These are phyloP conservation scores for Lumbricus terrestris DNA, from an alignment of 2,888 invertebrate genomes.

Conservation along the genomic window DNA sequence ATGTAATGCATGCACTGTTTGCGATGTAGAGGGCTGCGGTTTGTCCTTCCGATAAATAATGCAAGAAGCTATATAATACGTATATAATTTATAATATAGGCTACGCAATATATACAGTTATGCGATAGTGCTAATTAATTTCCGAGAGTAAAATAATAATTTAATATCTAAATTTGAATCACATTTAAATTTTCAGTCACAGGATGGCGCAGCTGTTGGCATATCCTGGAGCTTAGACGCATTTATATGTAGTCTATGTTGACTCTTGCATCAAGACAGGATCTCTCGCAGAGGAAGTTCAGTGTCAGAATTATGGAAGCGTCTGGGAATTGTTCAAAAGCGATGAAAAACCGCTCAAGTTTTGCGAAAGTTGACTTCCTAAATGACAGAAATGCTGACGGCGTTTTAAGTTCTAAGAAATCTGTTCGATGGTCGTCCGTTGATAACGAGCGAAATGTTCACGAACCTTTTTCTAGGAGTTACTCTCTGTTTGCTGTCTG, in stretches of 20 bases:
- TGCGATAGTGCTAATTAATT: too few species aligned
- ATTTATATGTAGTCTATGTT: neutral
- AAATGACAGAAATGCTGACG: neutral
- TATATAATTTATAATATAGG: too few species aligned
- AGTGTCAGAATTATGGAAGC: neutral
- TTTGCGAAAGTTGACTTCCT: neutral
- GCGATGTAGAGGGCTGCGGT: too few species aligned
- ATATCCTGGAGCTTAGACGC: neutral
- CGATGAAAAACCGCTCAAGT: neutral
- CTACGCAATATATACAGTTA: too few species aligned
- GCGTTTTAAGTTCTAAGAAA: neutral
- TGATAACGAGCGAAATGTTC: neutral
- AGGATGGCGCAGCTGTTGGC: conserved; percentile 3
- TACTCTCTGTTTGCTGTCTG: neutral
- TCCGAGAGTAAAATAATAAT: too few species aligned
- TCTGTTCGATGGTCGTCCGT: neutral
- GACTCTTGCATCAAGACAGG: neutral
- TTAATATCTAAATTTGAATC: too few species aligned
- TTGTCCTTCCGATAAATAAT: too few species aligned
- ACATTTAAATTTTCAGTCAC: neutral
- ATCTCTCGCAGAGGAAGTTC: neutral
- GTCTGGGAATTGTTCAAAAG: neutral
- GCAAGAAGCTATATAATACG: too few species aligned
- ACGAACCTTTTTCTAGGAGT: neutral
- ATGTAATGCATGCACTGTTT: too few species aligned